Evolutionary conservation across 2,113 vertebrate species (phyloP).

Genomic region (Otis tarda): DNA sequence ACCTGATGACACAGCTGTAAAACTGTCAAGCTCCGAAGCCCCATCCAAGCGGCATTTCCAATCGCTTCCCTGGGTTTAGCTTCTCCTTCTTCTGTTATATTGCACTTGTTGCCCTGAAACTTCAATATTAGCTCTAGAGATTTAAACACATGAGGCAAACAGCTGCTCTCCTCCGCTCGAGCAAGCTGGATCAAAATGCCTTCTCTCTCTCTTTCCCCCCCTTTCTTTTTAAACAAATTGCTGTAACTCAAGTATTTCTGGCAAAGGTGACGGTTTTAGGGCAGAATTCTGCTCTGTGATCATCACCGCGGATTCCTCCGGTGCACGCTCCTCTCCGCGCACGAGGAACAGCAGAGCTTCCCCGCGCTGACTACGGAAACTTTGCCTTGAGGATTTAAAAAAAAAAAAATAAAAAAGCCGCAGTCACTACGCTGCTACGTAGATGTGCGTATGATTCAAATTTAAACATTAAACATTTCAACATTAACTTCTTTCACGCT

Average conservation of each 20-base stretch:
- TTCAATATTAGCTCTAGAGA: conserved; percentile 61
- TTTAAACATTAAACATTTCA: conserved; percentile 29
- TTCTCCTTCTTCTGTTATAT: conserved; percentile 25
- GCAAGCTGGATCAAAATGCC: conserved; percentile 30
- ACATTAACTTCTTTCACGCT: conserved; percentile 19
- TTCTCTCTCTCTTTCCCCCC: neutral
- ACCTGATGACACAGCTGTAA: neutral
- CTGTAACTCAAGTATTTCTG: conserved; percentile 1
- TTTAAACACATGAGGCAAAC: conserved; percentile 64
- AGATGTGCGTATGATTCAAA: neutral
- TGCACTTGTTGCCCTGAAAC: conserved; percentile 61
- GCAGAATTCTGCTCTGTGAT: conserved; percentile 22
- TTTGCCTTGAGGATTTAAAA: neutral
- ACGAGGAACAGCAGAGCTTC: neutral
- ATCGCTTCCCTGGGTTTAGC: conserved; percentile 26
- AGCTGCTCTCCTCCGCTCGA: conserved; percentile 46
- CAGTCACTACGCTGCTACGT: neutral
- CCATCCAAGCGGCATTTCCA: neutral
- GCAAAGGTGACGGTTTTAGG: neutral
- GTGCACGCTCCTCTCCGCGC: neutral
- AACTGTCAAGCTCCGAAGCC: neutral
- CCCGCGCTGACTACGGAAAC: neutral
- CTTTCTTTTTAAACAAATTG: neutral
- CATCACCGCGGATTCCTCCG: neutral
- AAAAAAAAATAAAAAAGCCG: neutral